These are phyloP conservation scores for Drosophila sucinea DNA, from an alignment of 1,140 invertebrate species.

Conservation along the genomic window DNA sequence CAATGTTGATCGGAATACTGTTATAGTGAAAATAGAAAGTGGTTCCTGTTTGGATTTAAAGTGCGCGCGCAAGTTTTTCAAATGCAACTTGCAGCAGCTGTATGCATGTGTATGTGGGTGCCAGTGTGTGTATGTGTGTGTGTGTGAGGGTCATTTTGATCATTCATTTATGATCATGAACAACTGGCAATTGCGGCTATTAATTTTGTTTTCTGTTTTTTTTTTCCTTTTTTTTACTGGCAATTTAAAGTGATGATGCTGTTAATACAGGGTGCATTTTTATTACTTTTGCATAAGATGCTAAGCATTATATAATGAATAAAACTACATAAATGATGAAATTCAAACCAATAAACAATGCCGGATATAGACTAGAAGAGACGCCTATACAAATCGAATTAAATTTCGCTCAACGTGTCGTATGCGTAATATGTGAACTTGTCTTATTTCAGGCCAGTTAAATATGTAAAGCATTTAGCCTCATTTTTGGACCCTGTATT, in stretches of 20 bases:
- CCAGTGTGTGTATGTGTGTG: conserved; percentile 25
- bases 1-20: conserved; percentile 61
- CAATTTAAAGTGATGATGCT: neutral
- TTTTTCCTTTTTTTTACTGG: conserved; percentile 38
- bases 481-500: neutral
- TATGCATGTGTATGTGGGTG: conserved; percentile 34
- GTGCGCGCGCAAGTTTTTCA: conserved; percentile 74
- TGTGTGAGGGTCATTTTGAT: conserved; percentile 48
- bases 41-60: conserved; percentile 71
- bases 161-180: conserved; percentile 44
- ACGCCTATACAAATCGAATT: no score
- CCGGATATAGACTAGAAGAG: no score
- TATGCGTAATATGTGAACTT: conserved; percentile 9
- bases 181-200: conserved; percentile 48
- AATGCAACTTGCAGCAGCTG: conserved; percentile 72
- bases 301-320: neutral
- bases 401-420: neutral
- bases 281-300: conserved; percentile 18
- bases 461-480: conserved; percentile 1
- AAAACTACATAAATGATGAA: neutral
- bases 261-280: neutral
- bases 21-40: conserved; percentile 83
- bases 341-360: neutral
- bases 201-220: conserved; percentile 38
- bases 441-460: neutral